phyloP scores from a whole-genome alignment of 53 echinoderm and acorn worm genomes.

The Apostichopus leukothele region DNA sequence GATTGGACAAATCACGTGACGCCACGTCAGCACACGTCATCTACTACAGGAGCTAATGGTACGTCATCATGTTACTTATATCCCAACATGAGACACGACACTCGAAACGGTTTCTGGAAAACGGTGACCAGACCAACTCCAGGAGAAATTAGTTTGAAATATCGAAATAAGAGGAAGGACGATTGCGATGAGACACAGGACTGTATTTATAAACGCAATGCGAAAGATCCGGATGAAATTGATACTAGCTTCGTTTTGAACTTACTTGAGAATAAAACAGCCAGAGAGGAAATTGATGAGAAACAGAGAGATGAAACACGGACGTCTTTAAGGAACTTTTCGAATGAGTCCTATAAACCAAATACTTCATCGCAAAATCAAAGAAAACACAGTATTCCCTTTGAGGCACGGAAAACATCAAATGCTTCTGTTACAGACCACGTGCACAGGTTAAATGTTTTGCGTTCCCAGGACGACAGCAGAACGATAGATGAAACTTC shows the following conservation, averaged over 20 bases:
- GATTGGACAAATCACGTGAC: background rate
- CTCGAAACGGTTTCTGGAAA: conserved; percentile 70
- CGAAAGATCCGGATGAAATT: conserved; percentile 6
- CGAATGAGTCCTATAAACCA: background rate
- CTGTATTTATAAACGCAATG: background rate
- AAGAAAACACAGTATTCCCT: background rate
- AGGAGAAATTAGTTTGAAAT: conserved; percentile 66
- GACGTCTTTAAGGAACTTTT: background rate
- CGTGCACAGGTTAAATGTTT: background rate
- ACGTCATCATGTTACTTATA: background rate
- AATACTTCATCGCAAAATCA: background rate
- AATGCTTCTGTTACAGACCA: background rate
- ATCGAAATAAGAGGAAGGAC: conserved; percentile 33
- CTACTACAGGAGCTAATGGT: no score
- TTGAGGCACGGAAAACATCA: background rate
- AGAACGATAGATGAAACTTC: background rate
- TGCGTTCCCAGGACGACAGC: background rate
- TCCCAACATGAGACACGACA: conserved; percentile 30
- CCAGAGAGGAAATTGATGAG: background rate
- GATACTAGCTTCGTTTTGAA: background rate
- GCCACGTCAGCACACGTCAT: background rate
- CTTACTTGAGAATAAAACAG: background rate
- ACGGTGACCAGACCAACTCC: conserved; percentile 68
- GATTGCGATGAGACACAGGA: background rate
- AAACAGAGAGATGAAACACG: background rate